Percentiles rank a stretch among this genome's conserved stretches.
These are phyloP conservation scores for Eurytoma californica DNA, from an alignment of 2,888 invertebrate species.

Conservation along the genomic window DNA sequence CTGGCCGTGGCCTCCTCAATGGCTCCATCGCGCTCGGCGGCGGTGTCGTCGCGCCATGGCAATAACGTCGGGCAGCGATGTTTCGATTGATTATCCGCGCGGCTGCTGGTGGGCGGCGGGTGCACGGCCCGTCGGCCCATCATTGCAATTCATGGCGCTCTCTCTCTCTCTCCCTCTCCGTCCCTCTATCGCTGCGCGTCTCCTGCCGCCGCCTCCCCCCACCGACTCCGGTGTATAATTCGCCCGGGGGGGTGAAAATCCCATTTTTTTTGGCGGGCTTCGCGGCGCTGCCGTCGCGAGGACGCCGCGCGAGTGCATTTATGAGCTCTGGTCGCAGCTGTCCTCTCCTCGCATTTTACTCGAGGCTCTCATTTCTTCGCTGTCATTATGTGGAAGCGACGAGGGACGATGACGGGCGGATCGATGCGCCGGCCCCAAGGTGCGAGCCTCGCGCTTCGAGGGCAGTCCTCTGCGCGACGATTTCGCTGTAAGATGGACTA, in stretches of 20 bases:
- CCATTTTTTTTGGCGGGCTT: slow-evolving; percentile 72
- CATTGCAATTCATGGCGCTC: slow-evolving; percentile 75
- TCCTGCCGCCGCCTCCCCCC: slow-evolving; percentile 62
- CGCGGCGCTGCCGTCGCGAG: slow-evolving; percentile 69
- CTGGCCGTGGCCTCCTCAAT: slow-evolving; percentile 7
- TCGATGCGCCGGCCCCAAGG: too few species aligned
- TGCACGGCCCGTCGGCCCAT: slow-evolving; percentile 72
- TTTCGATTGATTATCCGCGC: slow-evolving; percentile 75
- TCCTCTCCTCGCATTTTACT: too few species aligned
- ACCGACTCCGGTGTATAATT: slow-evolving; percentile 71
- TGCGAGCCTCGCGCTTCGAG: neutral
- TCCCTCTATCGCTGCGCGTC: neutral
- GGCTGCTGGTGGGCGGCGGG: slow-evolving; percentile 66
- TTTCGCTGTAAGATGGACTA: slow-evolving; percentile 58
- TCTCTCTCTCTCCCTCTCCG: slow-evolving; percentile 30
- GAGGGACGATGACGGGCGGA: too few species aligned
- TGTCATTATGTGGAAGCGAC: too few species aligned
- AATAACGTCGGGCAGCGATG: slow-evolving; percentile 63
- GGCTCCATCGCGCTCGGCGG: slow-evolving; percentile 10
- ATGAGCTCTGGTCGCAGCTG: neutral
- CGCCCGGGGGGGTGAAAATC: slow-evolving; percentile 70
- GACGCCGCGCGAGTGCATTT: slow-evolving; percentile 28
- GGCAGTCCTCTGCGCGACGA: neutral
- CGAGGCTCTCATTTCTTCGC: too few species aligned
- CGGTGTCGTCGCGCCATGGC: slow-evolving; percentile 37